Base-by-base conservation (phyloP, 2,113 vertebrate genomes). In the Bubo blakistoni region DNA sequence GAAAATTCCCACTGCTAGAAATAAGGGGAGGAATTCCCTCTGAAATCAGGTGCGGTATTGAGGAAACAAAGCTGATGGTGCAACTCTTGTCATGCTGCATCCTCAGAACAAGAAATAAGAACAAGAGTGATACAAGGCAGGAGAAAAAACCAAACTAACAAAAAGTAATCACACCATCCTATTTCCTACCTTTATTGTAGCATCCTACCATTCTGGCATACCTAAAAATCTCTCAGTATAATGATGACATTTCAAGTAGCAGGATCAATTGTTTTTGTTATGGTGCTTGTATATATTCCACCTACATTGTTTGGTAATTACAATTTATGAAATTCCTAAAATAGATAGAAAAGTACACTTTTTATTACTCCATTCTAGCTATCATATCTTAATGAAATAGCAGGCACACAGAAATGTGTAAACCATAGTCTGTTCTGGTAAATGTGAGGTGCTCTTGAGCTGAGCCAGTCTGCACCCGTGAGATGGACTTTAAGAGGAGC, bases 191-290 rank as follows among this genome's bases (percentile, higher is more conserved):
- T 93, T 81, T 74, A 71, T 29, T 71, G 63, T 38, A 85, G 11
- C 38, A 51, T 63, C 32, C 36, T 81, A 69, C 36, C 4, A 16
- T 79, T 88, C 40, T 26, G 77, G n/a, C 19, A 88, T 36, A 55
- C 67, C 80, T 78, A 90, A 88, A 88, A 81, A 78, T 65, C 20
- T 83, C 63, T 83, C 63, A 67, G 80, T 12, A 25, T 57, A 81
- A 67, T 65, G n/a, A 63, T 63, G 80, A 52, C 40, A 91, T 94
- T 96, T 93, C 84, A 84, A 89, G 80, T 38, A 92, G 49, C 88
- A 89, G 47, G 44, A 95, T 92, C 79, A 80, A 85, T 78, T 91
- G 19, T 4, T 72, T 93, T 90, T 95, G 66, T 94, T 86, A 86
- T n/a, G 17, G 54, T 51, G 67, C 91, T 77, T 95, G 40, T 83